These are phyloP conservation scores for Morpho helenor DNA, from an alignment of 2,888 invertebrate species.

Conservation along the genomic window DNA sequence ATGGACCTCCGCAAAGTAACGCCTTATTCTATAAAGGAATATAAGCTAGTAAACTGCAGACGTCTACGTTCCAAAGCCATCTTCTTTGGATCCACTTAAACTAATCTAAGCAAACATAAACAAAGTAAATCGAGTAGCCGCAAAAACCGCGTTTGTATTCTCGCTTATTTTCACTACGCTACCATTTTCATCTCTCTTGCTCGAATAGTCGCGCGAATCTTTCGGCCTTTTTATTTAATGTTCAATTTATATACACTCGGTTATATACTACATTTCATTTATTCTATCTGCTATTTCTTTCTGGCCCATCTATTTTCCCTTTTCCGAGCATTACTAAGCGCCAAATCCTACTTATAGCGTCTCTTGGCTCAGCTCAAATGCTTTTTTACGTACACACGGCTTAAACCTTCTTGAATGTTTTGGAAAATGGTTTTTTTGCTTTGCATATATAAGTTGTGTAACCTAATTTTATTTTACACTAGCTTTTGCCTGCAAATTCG, in stretches of 20 bases:
- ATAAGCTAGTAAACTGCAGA: constrained; percentile 1
- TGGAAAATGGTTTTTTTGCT: constrained; percentile 7
- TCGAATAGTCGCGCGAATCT: constrained; percentile 38
- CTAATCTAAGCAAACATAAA: constrained; percentile 42
- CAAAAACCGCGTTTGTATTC: constrained; percentile 44
- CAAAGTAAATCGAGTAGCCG: constrained; percentile 41
- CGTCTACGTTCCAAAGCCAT: constrained; percentile 9
- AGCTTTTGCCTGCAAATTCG: too few species aligned
- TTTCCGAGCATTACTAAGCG: constrained; percentile 62
- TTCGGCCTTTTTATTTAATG: constrained; percentile 52
- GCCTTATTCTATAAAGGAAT: too few species aligned
- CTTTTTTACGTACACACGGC: constrained; percentile 55
- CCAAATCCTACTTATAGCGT: constrained; percentile 76
- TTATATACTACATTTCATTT: constrained; percentile 56
- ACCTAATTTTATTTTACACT: too few species aligned
- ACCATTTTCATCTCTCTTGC: constrained; percentile 44
- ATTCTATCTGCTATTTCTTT: constrained; percentile 49
- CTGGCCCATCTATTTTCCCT: constrained; percentile 55
- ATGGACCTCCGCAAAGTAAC: too few species aligned
- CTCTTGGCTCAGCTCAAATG: constrained; percentile 73
- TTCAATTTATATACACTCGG: constrained; percentile 53
- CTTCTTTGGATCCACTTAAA: constrained; percentile 35
- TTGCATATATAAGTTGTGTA: background rate
- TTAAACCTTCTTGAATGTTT: constrained; percentile 48
- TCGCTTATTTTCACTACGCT: constrained; percentile 41